Percentiles rank a stretch among this genome's conserved stretches.
phyloP scores from a whole-genome alignment of 2,113 vertebrate genomes.

The Stegostoma tigrinum region DNA sequence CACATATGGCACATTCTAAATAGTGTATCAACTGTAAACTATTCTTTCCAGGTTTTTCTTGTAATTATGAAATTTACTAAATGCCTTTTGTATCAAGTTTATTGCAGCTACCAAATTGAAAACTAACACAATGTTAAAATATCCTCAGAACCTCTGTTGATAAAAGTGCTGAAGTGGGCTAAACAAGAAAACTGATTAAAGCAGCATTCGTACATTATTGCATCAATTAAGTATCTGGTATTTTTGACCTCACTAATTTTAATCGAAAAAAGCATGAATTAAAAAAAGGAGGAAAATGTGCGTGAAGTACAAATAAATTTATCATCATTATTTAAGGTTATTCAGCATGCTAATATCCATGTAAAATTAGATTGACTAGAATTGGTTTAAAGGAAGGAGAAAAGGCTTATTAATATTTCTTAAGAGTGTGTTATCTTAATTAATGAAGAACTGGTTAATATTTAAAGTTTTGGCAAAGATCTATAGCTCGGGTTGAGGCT shows the following conservation, averaged over 20 bases:
- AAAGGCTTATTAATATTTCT: background rate
- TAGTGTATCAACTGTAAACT: background rate
- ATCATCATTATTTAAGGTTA: background rate
- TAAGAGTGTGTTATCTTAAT: background rate
- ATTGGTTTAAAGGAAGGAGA: background rate
- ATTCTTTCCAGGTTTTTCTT: background rate
- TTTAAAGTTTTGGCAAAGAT: too few relatives aligned
- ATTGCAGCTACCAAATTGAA: background rate
- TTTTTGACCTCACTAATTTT: background rate
- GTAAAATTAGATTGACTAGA: background rate
- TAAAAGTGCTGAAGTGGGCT: background rate
- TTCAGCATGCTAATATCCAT: background rate
- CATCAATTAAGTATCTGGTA: background rate
- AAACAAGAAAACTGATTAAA: slow-evolving; percentile 11
- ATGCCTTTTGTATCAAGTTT: background rate
- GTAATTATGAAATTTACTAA: background rate
- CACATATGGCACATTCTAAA: background rate
- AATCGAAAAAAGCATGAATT: background rate
- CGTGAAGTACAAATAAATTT: background rate
- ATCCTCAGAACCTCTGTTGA: background rate
- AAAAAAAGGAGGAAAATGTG: background rate
- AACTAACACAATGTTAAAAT: background rate
- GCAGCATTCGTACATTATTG: background rate
- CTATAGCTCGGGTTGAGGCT: too few relatives aligned
- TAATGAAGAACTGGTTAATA: background rate